These are phyloP conservation scores for Anoplophora glabripennis DNA, from an alignment of 1,140 invertebrate genomes.

Conservation along the genomic window DNA sequence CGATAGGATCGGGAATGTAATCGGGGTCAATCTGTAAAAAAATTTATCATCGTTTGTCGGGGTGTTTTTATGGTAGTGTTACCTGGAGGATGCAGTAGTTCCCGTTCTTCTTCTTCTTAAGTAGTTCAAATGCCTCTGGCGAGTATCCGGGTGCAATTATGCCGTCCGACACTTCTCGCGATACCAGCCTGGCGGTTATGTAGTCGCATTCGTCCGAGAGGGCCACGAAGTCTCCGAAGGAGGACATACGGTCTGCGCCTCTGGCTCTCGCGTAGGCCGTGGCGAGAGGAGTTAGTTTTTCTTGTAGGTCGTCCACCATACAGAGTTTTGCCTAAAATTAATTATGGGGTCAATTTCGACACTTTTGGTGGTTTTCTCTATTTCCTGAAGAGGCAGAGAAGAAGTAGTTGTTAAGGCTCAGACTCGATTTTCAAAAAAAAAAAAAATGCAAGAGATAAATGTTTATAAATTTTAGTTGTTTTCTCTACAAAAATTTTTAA, in stretches of 20 bases:
- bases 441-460: too few species aligned
- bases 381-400: too few species aligned
- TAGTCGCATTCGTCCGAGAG: constrained; percentile 90
- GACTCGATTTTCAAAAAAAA: too few species aligned
- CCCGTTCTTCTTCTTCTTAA: constrained; percentile 95
- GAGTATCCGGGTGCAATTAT: constrained; percentile 92
- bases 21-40: constrained; percentile 76
- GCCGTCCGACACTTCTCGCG: constrained; percentile 90
- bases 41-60: background rate
- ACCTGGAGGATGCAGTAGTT: constrained; percentile 86
- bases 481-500: too few species aligned
- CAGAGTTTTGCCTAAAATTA: constrained; percentile 75
- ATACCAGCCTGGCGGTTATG: constrained; percentile 74
- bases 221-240: constrained; percentile 97
- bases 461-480: too few species aligned
- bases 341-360: background rate
- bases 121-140: constrained; percentile 77
- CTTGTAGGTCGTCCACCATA: constrained; percentile 85
- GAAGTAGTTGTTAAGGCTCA: too few species aligned
- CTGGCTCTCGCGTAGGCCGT: constrained; percentile 92
- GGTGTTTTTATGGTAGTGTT: background rate
- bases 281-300: constrained; percentile 81
- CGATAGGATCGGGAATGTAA: constrained; percentile 78
- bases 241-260: constrained; percentile 98
- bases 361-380: too few species aligned